phyloP scores from a whole-genome alignment of 2,113 vertebrate genomes.

The Ahaetulla prasina region DNA sequence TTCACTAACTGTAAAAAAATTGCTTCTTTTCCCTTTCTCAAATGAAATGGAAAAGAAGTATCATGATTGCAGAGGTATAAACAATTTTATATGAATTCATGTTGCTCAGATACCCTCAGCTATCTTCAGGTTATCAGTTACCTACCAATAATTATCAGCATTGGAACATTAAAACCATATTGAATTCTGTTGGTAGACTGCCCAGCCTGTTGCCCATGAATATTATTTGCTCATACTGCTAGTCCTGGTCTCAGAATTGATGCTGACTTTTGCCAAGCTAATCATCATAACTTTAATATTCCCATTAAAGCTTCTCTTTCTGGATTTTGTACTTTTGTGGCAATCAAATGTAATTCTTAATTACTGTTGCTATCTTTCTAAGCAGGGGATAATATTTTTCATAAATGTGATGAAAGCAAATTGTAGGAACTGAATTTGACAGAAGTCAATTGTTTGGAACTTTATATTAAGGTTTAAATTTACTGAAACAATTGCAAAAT shows the following conservation, averaged over 20 bases:
- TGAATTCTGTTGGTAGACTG: background rate
- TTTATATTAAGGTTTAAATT: background rate
- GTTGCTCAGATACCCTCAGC: background rate
- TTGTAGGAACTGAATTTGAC: background rate
- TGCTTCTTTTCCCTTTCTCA: background rate
- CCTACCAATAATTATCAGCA: background rate
- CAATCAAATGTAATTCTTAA: background rate
- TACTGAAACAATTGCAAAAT: background rate
- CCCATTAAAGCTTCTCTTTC: background rate
- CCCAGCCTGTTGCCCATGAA: background rate
- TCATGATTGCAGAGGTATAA: background rate
- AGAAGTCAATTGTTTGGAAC: background rate
- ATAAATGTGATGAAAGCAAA: background rate
- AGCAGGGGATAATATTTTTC: background rate
- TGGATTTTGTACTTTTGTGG: background rate
- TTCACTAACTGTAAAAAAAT: background rate
- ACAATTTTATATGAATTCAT: background rate
- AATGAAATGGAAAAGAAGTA: background rate
- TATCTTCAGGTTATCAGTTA: background rate
- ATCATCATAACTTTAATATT: background rate
- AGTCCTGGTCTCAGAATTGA: background rate
- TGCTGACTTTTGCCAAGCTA: background rate
- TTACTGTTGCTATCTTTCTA: background rate
- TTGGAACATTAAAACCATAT: background rate
- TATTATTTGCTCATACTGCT: background rate